Percentiles rank a stretch among this genome's conserved stretches.
Conservation (phyloP, 2,888 invertebrate genomes). For the Megalurothrips usitatus region DNA sequence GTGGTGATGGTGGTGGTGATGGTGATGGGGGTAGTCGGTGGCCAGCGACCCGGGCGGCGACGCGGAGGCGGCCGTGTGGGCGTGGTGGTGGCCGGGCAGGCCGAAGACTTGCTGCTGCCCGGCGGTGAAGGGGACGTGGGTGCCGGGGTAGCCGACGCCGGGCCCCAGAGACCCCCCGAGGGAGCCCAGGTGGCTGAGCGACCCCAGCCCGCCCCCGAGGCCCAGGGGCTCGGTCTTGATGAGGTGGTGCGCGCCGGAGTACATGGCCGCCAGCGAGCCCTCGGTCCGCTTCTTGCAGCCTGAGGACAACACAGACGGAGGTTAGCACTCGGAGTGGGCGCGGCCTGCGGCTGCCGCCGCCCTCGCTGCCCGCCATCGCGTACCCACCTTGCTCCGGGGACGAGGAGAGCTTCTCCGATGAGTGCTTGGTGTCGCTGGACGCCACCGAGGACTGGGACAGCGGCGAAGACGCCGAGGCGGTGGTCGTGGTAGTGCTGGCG, state of each 20-base stretch:
- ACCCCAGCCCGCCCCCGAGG: constrained; percentile 44
- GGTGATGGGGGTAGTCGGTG: constrained; percentile 7
- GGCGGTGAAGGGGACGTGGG: neutral
- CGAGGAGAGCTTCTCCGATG: constrained; percentile 35
- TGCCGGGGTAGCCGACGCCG: constrained; percentile 17
- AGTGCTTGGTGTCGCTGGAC: constrained; percentile 19
- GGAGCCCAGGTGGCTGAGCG: constrained; percentile 42
- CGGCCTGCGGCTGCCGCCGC: too few relatives aligned
- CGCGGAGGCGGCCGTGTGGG: neutral
- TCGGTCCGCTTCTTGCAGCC: constrained; percentile 38
- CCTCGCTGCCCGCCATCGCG: constrained; percentile 40
- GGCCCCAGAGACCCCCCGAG: neutral
- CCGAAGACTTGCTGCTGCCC: neutral
- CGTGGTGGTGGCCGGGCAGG: constrained; percentile 4
- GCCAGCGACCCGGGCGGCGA: neutral
- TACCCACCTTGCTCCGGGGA: constrained; percentile 32
- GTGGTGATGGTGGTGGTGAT: constrained; percentile 6
- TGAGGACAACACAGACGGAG: constrained; percentile 20
- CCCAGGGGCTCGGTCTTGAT: constrained; percentile 48
- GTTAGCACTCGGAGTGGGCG: neutral
- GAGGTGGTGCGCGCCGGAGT: constrained; percentile 38
- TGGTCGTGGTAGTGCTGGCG: neutral
- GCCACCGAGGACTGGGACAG: neutral
- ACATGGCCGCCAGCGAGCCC: constrained; percentile 46
- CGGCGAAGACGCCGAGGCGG: neutral